Conservation (phyloP, 2,888 invertebrate species). For the Eurytoma californica region DNA sequence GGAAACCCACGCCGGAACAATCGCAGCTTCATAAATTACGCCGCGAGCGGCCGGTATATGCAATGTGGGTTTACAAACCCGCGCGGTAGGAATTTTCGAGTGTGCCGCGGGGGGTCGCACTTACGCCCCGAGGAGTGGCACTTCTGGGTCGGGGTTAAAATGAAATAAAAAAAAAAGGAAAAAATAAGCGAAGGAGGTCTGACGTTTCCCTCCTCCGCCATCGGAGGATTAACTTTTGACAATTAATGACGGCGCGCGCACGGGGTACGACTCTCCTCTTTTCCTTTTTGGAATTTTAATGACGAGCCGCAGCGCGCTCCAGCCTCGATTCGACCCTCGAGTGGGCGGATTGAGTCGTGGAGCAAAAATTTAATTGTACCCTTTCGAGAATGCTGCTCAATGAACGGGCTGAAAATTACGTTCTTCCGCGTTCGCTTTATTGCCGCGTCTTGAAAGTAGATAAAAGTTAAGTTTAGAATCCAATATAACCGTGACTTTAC, state of each 20-base stretch:
- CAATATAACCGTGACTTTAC: too few species aligned
- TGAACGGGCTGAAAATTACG: too few species aligned
- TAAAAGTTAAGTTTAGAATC: too few species aligned
- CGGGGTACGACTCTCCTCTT: neutral
- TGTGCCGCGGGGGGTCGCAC: neutral
- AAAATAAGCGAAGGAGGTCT: neutral
- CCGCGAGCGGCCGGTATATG: slow-evolving; percentile 14
- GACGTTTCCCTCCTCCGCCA: neutral
- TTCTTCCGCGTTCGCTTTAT: too few species aligned
- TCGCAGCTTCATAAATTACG: slow-evolving; percentile 4
- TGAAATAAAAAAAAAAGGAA: neutral
- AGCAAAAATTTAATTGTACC: neutral
- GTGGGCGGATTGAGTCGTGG: neutral
- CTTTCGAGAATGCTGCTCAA: neutral
- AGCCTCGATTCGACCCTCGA: neutral
- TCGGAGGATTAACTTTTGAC: slow-evolving; percentile 31
- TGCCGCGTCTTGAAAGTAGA: too few species aligned
- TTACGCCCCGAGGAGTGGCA: neutral
- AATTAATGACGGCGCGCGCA: slow-evolving; percentile 21
- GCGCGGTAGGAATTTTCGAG: slow-evolving; percentile 5
- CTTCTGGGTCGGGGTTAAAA: neutral
- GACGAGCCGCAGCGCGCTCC: neutral
- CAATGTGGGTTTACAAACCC: neutral
- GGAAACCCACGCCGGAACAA: neutral
- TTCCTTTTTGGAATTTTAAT: slow-evolving; percentile 27